Percentiles rank a stretch among this genome's conserved stretches.
Conservation (phyloP, 2,888 invertebrate genomes). For the Blastobasis adustella region DNA sequence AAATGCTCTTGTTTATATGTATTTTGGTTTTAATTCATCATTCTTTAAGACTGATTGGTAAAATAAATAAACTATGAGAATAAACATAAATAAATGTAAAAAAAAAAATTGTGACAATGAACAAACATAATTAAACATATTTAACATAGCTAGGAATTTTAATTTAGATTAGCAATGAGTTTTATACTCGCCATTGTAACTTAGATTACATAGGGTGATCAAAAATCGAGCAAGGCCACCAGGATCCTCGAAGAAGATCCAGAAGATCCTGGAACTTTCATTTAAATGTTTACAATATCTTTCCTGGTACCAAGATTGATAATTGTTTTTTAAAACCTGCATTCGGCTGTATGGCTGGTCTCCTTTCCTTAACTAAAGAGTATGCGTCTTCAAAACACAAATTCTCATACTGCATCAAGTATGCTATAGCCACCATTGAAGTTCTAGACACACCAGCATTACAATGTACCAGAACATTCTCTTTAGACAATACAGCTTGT, state of each 20-base stretch:
- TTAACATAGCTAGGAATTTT: too few relatives aligned
- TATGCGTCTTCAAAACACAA: conserved; percentile 79
- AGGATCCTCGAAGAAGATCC: background rate
- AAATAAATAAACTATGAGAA: too few relatives aligned
- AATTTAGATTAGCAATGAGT: too few relatives aligned
- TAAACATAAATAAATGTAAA: too few relatives aligned
- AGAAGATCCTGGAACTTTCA: background rate
- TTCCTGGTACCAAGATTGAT: conserved; percentile 35
- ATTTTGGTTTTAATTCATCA: conserved; percentile 3
- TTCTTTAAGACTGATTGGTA: too few relatives aligned
- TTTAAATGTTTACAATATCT: conserved; percentile 19
- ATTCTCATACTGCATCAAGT: conserved; percentile 79
- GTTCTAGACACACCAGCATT: conserved; percentile 95
- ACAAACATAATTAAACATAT: too few relatives aligned
- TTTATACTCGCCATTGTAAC: too few relatives aligned
- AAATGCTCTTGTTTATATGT: conserved; percentile 40
- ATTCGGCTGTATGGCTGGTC: conserved; percentile 86
- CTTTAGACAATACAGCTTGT: conserved; percentile 51
- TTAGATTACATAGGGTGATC: too few relatives aligned
- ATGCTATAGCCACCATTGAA: conserved; percentile 85
- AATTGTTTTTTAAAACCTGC: conserved; percentile 85
- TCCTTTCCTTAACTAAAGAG: conserved; percentile 77
- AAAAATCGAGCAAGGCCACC: too few relatives aligned
- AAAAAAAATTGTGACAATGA: too few relatives aligned
- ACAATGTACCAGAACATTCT: conserved; percentile 87